Evolutionary conservation across 2,888 invertebrate genomes (phyloP).

Genomic region (Eulithis prunata): DNA sequence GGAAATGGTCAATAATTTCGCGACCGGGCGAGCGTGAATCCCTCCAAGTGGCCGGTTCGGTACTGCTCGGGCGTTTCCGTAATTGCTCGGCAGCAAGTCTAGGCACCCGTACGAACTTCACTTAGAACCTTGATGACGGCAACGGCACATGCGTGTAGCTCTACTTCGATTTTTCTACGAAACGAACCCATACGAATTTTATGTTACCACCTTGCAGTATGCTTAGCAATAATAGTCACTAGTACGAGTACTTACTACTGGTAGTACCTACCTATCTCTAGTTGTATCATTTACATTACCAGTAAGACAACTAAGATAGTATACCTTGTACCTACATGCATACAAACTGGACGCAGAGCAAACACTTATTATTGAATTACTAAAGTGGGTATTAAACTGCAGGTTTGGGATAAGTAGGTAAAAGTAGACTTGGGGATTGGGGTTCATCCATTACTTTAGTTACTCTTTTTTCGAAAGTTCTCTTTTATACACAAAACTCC

Average conservation of each 20-base stretch:
- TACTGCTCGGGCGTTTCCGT: slow-evolving; percentile 74
- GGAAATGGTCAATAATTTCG: slow-evolving; percentile 76
- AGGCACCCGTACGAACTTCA: slow-evolving; percentile 57
- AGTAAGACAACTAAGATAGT: too few species aligned
- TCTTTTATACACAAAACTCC: too few species aligned
- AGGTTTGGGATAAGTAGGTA: too few species aligned
- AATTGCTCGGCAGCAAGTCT: slow-evolving; percentile 48
- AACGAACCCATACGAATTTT: slow-evolving; percentile 6
- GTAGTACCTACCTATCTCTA: too few species aligned
- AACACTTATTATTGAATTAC: too few species aligned
- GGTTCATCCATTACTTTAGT: too few species aligned
- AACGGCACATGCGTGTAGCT: slow-evolving; percentile 65
- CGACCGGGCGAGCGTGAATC: slow-evolving; percentile 67
- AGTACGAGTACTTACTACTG: not conserved
- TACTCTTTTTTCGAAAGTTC: too few species aligned
- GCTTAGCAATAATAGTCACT: not conserved
- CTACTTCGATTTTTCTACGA: slow-evolving; percentile 54
- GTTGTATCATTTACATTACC: too few species aligned
- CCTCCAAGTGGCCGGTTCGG: slow-evolving; percentile 66
- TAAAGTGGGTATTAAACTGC: too few species aligned
- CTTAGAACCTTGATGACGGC: slow-evolving; percentile 45
- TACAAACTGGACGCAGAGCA: too few species aligned
- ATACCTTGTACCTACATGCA: too few species aligned
- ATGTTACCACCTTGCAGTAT: slow-evolving; percentile 10
- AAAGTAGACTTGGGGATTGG: too few species aligned